These are phyloP conservation scores for Manis javanica DNA, from an alignment of 2,797 vertebrate species.

Conservation along the genomic window DNA sequence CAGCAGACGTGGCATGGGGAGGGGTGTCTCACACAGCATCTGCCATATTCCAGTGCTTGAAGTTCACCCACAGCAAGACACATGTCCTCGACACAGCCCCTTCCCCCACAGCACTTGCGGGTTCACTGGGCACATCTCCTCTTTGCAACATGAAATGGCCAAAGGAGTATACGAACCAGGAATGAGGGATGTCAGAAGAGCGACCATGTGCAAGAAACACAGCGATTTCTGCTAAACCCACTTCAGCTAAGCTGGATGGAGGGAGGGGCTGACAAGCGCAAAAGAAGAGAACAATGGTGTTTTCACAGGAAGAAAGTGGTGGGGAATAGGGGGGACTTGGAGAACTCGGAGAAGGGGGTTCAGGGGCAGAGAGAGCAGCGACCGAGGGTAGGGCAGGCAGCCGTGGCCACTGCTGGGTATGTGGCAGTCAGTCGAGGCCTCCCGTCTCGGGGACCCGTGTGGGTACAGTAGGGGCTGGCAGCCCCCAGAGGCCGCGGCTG, in stretches of 20 bases:
- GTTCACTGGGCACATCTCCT: not conserved
- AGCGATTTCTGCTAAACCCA: not conserved
- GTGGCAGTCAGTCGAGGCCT: fast-evolving
- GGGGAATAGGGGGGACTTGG: no score
- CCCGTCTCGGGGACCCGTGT: not conserved
- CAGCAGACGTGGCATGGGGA: fast-evolving
- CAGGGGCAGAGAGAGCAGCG: not conserved
- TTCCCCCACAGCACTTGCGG: no score
- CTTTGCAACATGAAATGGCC: no score
- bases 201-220: fast-evolving
- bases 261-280: no score
- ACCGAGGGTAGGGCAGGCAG: fast-evolving
- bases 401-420: not conserved
- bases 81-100: fast-evolving
- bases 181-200: not conserved
- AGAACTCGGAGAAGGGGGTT: fast-evolving
- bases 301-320: not conserved
- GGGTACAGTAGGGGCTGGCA: no score
- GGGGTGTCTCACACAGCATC: not conserved
- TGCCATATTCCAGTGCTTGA: not conserved
- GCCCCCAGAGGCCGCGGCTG: not conserved
- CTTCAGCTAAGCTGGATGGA: fast-evolving
- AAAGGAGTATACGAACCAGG: fast-evolving
- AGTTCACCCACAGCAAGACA: not conserved
- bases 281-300: not conserved